Evolutionary conservation across 2,888 invertebrate genomes (phyloP), one percentile per base, ranked within the genome.

Genomic region (Atrina japonica): DNA sequence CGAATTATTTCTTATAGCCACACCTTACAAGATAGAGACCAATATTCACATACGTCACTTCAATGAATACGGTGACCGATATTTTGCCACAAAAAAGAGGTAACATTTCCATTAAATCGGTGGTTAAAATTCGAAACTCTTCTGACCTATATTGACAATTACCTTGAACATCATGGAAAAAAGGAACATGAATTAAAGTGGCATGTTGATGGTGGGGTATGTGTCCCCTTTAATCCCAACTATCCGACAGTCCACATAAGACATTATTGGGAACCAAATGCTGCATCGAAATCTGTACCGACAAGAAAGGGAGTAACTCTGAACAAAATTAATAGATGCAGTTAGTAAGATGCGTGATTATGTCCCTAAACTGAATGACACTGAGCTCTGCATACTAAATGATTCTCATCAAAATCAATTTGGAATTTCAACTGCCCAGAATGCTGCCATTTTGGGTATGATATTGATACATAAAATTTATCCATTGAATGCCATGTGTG

Each of bases 1-100:
- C 29, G 58, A 58, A 21, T 23, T 58, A 16, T 58, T 58, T 16
- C 43, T 58, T 40, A 58, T 41, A 3, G 58, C 41, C 25, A 58
- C 40, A 40, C 58, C 58, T 58, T 58, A 29, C 56, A 56, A 56
- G 7, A 35, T 29, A 40, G 18, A 14, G 35, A 2, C 35, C 30
- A 29, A 56, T 43, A 40, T 58, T 58, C 58, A 58, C 58, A 58
- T 58, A 23, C 58, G 58, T 43, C 58, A 58, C 16, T 40, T 43
- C 58, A 1, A 7, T 40, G 41, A 58, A 43, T 58, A 35, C 3
- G 40, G 40, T 3, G 58, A 40, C 16, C 58, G 43, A 40, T 16
- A 40, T 40, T 40, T 58, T 58, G 58, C 58, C 41, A 58, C 58
- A 9, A 58, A 58, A 41, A 58, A 58, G 16, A 41, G 58, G 58